Base-by-base conservation (phyloP, 2,113 vertebrate genomes). In the Paratilapia polleni region DNA sequence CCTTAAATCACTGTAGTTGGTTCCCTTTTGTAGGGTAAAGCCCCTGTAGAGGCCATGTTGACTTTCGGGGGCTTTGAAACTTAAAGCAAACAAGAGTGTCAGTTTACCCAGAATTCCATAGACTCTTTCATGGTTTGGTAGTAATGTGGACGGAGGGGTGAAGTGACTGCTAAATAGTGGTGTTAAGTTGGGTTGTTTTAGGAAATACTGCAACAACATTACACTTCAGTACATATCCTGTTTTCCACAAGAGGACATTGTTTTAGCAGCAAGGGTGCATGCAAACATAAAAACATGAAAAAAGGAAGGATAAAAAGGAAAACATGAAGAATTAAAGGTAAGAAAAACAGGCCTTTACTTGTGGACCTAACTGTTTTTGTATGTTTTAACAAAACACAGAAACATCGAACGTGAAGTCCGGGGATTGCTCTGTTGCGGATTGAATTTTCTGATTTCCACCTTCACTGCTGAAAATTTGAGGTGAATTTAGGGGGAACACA, bases 41-140 rank as follows among this genome's bases (percentile, higher is more conserved):
- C 74, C 87, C 89, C 81, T 24, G 81, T 47, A 57, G 89, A 81
- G 88, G 58, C 78, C 62, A 14, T 91, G 87, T 90, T 91, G 89
- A 91, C 87, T 89, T 92, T 90, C 75, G 88, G 80, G 87, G 88
- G 62, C 83, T 90, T 93, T 93, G 78, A 91, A 86, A 91, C 87
- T 83, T 77, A 89, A 92, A 92, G 86, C 80, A 94, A 94, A 94
- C 90, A 93, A 77, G 34, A 89, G 87, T 88, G 91, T 89, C 88
- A 70, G 77, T 91, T 93, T 90, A 86, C 91, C 83, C 79, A 86
- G 85, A 89, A 93, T 93, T 93, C 91, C 89, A 66, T 77, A 77
- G 86, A 26, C 61, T 77, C 62, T 49, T 22, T 31, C 36, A 8
- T 68, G 74, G 87, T 86, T 80, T 86, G 75, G 73, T 47, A 52